Base-by-base conservation (phyloP, 2,888 invertebrate species). In the Agonopterix heracliana region DNA sequence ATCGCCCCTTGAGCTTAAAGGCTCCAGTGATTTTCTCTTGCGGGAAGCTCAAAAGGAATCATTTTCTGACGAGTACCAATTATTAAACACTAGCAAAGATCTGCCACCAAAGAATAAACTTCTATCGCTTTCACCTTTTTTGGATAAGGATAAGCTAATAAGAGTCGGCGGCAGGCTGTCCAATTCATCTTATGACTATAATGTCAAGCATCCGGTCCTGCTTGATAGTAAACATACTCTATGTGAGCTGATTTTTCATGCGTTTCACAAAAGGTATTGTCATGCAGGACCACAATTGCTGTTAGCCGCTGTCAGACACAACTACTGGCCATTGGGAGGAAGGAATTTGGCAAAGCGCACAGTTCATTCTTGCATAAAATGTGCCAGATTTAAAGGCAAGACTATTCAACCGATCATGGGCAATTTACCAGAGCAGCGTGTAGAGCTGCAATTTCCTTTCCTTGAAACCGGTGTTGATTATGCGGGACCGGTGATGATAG, bases 121-220 rank as follows among this genome's bases (percentile, higher is more conserved):
- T 9, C n/a, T 43, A n/a, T 43, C 26, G 14, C n/a, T n/a, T 8
- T 12, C 35, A 2, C 13, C n/a, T 9, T 12, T 41, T 41, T 9
- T 41, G 4, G 41, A 41, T 41, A n/a, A 7, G 4, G 49, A 57
- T 9, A 42, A 47, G 7, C 13, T 58, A 9, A 49, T 60, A 5
- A 48, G 63, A 9, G 58, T 56, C 1, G 56, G 60, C 2, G 58
- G 61, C 1, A 34, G 61, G 3, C 46, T 58, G n/a, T 35, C 56
- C 8, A 55, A 56, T n/a, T 54, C 57, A 7, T 12, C 14, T 3
- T 55, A 56, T 14, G 34, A 3, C 8, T 53, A 50, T 42, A 46
- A 57, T 14, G 43, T 48, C 0, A 57, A 56, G 34, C 57, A 56
- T 34, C 57, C 57, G 1, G 54, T 54, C 1, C 9, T 53, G 7